Evolutionary conservation across 2,797 vertebrate species (phyloP), one percentile per base, ranked within the genome.

Genomic region (Gadopsis bispinosus): DNA sequence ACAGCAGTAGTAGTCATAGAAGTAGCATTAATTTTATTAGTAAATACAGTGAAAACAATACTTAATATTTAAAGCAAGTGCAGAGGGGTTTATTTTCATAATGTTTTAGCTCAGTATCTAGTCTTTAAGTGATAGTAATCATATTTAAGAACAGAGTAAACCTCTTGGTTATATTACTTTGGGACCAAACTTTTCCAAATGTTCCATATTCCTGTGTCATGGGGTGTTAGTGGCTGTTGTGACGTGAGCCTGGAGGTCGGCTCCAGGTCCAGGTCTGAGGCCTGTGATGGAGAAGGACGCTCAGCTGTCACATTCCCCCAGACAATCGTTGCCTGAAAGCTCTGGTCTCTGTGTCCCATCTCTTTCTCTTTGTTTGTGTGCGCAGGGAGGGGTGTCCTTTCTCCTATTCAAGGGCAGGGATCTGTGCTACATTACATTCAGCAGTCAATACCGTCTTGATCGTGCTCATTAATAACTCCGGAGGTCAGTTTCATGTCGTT

Each of bases 401-500:
- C 85, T 91, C 85, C 53, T 55, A 50, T 85, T 87, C 85, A 91
- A 93, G 91, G 92, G 22, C 91, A 80, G 77, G 39, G 69, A 53
- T 81, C 66, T 7, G 80, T 73, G 86, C 85, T 75, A 5, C 69
- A 61, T 91, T 87, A 84, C 87, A 83, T 63, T 84, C 83, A 83
- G 70, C 72, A 85, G 84, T 91, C 92, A 75, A 90, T 92, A 87
- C 80, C 81, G 45, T 81, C 69, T 69, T 80, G 69, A 85, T 75
- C 31, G 80, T 73, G 83, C 77, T 89, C 85, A 84, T 83, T 88
- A 90, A 90, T 87, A 86, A 89, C 89, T 80, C 77, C 56, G 58
- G 84, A 87, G 81, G 81, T 83, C 81, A 81, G 83, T 82, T 81
- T 84, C 68, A 71, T 73, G 69, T 91, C 86, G 67, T 90, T 17